Conservation (phyloP, 2,113 vertebrate species). For the Neolamprologus tretocephalus region DNA sequence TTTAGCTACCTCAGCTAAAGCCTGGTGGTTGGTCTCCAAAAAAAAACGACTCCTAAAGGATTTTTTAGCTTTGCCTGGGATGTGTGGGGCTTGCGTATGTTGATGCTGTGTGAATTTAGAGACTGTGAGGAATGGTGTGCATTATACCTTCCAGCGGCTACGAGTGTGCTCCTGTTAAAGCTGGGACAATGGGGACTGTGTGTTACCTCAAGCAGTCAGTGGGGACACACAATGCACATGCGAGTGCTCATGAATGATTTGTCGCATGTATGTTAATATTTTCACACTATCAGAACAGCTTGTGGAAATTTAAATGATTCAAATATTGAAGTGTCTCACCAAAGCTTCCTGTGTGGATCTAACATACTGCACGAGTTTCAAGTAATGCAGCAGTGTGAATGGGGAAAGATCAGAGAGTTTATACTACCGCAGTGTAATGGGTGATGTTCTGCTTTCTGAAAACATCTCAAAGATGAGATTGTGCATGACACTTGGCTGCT, state of each 20-base stretch:
- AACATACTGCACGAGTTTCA: neutral
- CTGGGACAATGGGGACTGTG: neutral
- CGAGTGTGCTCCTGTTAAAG: neutral
- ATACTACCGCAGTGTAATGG: neutral
- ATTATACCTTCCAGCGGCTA: neutral
- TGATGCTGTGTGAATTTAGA: neutral
- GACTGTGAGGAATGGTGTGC: neutral
- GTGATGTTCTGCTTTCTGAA: neutral
- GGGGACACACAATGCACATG: neutral
- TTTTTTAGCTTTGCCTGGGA: neutral
- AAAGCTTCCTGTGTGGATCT: neutral
- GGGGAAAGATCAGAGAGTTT: neutral
- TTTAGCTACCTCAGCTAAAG: slow-evolving; percentile 8
- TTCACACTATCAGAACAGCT: neutral
- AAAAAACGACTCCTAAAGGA: neutral
- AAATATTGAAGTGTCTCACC: neutral
- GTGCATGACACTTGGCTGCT: neutral
- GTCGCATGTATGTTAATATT: neutral
- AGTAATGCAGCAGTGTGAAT: neutral
- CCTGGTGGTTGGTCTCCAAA: neutral
- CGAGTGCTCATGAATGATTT: neutral
- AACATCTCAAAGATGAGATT: neutral
- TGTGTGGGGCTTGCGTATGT: neutral
- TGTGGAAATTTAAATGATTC: neutral
- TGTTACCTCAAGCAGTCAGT: neutral